A percentile compares a stretch with the other conserved stretches of the same genome.
Conservation (phyloP, 2,888 invertebrate genomes). For the Calliopum simillimum region DNA sequence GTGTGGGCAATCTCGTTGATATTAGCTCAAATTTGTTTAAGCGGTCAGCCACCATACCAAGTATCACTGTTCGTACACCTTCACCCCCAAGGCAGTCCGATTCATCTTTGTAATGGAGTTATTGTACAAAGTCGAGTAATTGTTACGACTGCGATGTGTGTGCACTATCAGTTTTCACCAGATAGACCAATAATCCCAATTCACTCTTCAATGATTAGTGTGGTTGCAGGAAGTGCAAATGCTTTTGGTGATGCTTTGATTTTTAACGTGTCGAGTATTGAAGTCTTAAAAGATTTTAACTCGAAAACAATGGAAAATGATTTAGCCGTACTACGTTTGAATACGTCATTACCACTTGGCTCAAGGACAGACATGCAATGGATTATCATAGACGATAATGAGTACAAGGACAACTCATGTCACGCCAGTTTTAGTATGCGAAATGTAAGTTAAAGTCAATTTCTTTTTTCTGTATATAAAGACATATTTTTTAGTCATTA, state of each 20-base stretch:
- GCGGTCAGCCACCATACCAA: constrained; percentile 48
- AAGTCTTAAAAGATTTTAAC: constrained; percentile 45
- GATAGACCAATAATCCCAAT: constrained; percentile 35
- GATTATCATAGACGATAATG: constrained; percentile 53
- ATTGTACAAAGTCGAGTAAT: constrained; percentile 52
- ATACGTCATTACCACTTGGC: constrained; percentile 48
- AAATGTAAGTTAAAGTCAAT: constrained; percentile 43
- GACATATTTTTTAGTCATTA: constrained; percentile 38
- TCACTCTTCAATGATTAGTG: constrained; percentile 40
- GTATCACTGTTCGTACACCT: constrained; percentile 47
- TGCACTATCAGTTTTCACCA: constrained; percentile 42
- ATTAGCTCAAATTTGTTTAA: background rate
- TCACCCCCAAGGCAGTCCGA: constrained; percentile 39
- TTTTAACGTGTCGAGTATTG: constrained; percentile 44
- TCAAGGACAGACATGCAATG: constrained; percentile 50
- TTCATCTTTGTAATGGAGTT: constrained; percentile 52
- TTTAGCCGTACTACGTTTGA: constrained; percentile 51
- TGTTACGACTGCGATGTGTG: constrained; percentile 52
- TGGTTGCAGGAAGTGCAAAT: constrained; percentile 47
- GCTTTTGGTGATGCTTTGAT: constrained; percentile 40
- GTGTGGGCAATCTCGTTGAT: background rate
- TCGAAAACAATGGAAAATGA: constrained; percentile 50
- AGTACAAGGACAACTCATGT: constrained; percentile 44
- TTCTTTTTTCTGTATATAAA: background rate
- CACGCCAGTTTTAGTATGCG: constrained; percentile 49